phyloP scores from a whole-genome alignment of 2,113 vertebrate species.

The Pomatostomus ruficeps region DNA sequence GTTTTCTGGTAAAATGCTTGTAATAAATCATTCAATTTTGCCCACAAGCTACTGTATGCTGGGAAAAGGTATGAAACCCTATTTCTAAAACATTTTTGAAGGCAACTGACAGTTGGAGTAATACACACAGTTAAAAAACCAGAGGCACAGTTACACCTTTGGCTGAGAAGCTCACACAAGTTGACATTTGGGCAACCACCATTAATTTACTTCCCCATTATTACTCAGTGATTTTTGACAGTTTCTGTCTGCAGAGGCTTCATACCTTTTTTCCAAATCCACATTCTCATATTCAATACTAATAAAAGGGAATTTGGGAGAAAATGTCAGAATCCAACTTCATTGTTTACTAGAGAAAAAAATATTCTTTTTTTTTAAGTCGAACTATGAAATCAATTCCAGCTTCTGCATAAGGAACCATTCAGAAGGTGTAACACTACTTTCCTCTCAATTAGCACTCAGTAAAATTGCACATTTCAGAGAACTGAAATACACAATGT shows the following conservation, averaged over 20 bases:
- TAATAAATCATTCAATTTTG: conserved; percentile 62
- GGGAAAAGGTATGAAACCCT: conserved; percentile 34
- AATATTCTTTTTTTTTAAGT: background rate
- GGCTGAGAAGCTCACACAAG: background rate
- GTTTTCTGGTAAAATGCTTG: conserved; percentile 49
- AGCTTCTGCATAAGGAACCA: background rate
- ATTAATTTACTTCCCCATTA: conserved; percentile 24
- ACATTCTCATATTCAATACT: background rate
- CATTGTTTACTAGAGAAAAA: background rate
- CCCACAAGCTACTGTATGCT: conserved; percentile 31
- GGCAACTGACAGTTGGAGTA: background rate
- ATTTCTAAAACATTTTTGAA: conserved; percentile 33
- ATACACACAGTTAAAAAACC: background rate
- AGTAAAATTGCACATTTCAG: background rate
- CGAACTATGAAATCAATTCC: background rate
- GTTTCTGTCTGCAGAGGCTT: background rate
- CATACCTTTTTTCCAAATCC: background rate
- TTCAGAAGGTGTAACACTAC: background rate
- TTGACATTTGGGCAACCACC: background rate
- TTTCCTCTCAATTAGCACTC: background rate
- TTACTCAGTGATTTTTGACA: conserved; percentile 7
- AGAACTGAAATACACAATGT: background rate
- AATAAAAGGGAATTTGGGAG: background rate
- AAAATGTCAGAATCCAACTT: background rate
- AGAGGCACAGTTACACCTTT: background rate